Evolutionary conservation across 2,797 vertebrate species (phyloP).

Genomic region (Squalus acanthias): DNA sequence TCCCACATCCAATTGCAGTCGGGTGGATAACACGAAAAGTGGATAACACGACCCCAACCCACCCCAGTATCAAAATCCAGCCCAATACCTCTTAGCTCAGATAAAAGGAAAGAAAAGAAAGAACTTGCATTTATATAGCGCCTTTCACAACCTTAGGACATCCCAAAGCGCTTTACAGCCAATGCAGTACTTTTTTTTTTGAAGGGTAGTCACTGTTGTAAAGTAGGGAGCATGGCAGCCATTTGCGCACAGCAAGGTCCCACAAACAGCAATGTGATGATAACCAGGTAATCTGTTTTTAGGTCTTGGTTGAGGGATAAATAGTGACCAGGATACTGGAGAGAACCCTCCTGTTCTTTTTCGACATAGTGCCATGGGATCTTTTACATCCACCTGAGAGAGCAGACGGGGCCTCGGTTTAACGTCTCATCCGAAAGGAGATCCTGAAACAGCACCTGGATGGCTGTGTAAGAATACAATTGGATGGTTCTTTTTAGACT

Average conservation of each 20-base stretch:
- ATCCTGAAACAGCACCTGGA: neutral
- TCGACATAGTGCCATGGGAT: neutral
- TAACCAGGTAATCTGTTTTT: neutral
- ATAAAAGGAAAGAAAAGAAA: neutral
- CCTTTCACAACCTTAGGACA: neutral
- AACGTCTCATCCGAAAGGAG: neutral
- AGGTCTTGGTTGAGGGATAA: neutral
- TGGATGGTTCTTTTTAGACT: neutral
- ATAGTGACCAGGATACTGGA: neutral
- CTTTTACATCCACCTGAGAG: neutral
- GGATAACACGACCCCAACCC: no score
- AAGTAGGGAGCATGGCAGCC: neutral
- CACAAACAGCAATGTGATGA: neutral
- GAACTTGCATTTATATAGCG: neutral
- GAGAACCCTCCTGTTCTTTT: neutral
- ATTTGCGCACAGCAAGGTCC: neutral
- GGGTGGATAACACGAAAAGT: no score
- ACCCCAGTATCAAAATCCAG: no score
- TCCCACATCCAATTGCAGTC: no score
- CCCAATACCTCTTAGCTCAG: neutral
- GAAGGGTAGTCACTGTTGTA: no score
- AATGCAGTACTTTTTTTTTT: neutral
- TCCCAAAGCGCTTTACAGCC: neutral
- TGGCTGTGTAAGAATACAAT: neutral
- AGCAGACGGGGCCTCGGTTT: neutral